Percentiles rank a stretch among this genome's conserved stretches.
These are phyloP conservation scores for Scelioninae gen. 1 DNA, from an alignment of 2,888 invertebrate genomes.

Conservation along the genomic window DNA sequence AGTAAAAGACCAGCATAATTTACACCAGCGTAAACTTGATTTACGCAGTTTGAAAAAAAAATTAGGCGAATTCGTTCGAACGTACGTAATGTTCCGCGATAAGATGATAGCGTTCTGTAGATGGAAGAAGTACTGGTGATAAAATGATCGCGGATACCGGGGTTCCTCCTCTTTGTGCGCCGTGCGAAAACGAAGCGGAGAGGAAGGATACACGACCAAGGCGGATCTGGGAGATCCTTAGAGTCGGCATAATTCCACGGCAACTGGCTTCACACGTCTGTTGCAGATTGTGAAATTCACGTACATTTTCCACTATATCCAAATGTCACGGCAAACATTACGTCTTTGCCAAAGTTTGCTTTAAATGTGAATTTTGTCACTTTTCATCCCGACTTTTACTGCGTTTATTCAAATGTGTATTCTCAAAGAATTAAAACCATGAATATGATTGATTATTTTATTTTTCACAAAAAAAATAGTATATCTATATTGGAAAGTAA, in stretches of 20 bases:
- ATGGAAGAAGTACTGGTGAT: constrained; percentile 54
- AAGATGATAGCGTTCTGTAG: constrained; percentile 57
- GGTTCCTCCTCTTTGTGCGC: constrained; percentile 48
- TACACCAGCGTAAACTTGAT: constrained; percentile 33
- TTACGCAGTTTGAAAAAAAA: constrained; percentile 38
- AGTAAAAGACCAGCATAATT: neutral
- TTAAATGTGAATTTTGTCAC: constrained; percentile 23
- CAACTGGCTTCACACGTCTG: constrained; percentile 76
- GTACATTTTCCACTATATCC: constrained; percentile 63
- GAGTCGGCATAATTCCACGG: constrained; percentile 79
- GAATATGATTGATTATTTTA: no score
- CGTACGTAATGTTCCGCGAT: constrained; percentile 58
- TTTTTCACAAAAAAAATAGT: no score
- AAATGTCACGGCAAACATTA: constrained; percentile 52
- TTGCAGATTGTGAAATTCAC: constrained; percentile 70
- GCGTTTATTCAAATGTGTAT: constrained; percentile 2
- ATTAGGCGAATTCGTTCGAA: constrained; percentile 47
- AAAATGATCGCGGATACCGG: constrained; percentile 56
- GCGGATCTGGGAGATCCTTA: constrained; percentile 79
- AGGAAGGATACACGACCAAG: constrained; percentile 79
- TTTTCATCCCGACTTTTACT: constrained; percentile 20
- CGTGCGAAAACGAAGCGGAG: constrained; percentile 73
- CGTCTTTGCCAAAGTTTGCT: constrained; percentile 35
- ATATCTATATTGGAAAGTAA: no score
- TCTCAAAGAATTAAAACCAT: constrained; percentile 1